Conservation (phyloP, 2,888 invertebrate species). For the Clusia tigrina region DNA sequence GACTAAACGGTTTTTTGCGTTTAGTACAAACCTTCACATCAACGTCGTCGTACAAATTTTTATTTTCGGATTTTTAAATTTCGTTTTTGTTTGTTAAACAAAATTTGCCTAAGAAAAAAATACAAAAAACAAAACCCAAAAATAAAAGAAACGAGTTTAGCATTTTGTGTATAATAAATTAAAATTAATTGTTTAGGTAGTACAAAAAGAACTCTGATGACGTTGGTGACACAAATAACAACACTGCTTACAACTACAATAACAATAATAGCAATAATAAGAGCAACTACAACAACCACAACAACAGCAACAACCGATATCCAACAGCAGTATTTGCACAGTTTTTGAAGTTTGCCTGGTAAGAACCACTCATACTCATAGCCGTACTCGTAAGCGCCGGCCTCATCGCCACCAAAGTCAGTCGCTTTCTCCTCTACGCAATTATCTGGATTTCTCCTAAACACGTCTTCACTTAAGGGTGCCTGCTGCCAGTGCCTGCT, state of each 20-base stretch:
- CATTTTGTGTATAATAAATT: constrained; percentile 16
- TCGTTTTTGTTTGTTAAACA: constrained; percentile 55
- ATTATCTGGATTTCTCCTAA: no score
- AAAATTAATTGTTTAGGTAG: constrained; percentile 16
- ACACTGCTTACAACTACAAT: neutral
- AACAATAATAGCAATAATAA: constrained; percentile 1
- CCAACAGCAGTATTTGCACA: no score
- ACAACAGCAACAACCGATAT: constrained; percentile 4
- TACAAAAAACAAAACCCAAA: neutral
- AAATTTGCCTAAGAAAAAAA: constrained; percentile 9
- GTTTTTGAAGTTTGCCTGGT: neutral
- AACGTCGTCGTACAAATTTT: constrained; percentile 62
- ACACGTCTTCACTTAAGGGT: no score
- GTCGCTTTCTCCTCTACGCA: no score
- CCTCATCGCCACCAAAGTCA: no score
- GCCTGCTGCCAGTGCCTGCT: no score
- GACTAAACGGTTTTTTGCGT: constrained; percentile 60
- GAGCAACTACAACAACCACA: constrained; percentile 7
- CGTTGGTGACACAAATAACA: neutral
- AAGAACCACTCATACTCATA: no score
- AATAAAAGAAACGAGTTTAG: constrained; percentile 9
- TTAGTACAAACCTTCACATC: constrained; percentile 62
- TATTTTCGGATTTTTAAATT: constrained; percentile 61
- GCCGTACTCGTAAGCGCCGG: no score
- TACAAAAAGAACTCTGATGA: neutral